Evolutionary conservation across 2,113 vertebrate species (phyloP).

Genomic region (Petrocephalus zakoni): DNA sequence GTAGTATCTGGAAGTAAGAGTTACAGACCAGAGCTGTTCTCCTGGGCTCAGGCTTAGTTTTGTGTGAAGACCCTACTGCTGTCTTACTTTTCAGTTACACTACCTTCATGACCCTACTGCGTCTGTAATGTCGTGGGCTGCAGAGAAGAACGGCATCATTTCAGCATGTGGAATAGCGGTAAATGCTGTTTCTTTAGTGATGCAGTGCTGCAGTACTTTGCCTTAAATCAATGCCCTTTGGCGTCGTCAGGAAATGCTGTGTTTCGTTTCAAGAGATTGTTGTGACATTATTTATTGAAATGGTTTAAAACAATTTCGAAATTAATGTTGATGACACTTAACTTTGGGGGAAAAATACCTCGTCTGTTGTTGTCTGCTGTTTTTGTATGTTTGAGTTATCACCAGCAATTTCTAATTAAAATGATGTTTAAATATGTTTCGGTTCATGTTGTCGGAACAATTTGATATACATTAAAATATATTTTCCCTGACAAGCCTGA

Average conservation of each 20-base stretch:
- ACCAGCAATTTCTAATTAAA: not conserved
- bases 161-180: conserved; percentile 20
- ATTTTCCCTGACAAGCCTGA: not conserved
- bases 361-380: not conserved
- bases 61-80: not conserved
- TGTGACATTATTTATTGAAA: conserved; percentile 9
- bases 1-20: not conserved
- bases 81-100: not conserved
- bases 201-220: not conserved
- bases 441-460: not conserved
- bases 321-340: not conserved
- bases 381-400: conserved; percentile 1
- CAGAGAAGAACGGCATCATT: conserved; percentile 4
- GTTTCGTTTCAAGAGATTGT: not conserved
- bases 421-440: not conserved
- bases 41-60: not conserved
- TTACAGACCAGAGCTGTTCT: too few species aligned
- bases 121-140: not conserved
- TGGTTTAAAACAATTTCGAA: conserved; percentile 1
- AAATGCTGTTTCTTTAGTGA: conserved; percentile 42
- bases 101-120: not conserved
- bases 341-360: conserved; percentile 2
- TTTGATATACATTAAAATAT: not conserved
- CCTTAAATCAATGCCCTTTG: not conserved
- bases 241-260: not conserved